Evolutionary conservation across 2,888 invertebrate species (phyloP).

Genomic region (Lamproptera curius): DNA sequence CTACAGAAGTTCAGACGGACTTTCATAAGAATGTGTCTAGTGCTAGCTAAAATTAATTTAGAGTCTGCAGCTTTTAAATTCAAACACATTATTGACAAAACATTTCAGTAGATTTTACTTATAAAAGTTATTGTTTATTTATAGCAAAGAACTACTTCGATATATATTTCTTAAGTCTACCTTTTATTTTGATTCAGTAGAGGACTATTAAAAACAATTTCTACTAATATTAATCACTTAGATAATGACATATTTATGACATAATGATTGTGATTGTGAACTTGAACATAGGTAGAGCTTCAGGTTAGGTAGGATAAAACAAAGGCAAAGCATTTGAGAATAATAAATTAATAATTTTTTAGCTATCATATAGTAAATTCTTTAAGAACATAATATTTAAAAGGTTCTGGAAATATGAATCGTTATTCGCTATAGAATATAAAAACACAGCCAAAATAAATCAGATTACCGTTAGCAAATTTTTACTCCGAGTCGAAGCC

Average conservation of each 20-base stretch:
- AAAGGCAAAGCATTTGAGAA: not conserved
- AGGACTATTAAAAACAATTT: not conserved
- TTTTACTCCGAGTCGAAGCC: not conserved
- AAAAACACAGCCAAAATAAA: not conserved
- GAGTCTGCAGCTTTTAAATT: not conserved
- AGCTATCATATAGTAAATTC: not conserved
- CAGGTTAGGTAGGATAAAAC: no score
- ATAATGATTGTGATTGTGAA: no score
- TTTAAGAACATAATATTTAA: not conserved
- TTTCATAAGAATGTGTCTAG: constrained; percentile 5
- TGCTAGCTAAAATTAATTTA: not conserved
- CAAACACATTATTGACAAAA: not conserved
- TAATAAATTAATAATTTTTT: not conserved
- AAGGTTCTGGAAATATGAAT: not conserved
- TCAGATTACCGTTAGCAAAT: not conserved
- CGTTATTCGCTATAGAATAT: not conserved
- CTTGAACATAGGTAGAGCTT: no score
- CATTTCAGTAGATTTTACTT: not conserved
- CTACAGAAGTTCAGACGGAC: constrained; percentile 7
- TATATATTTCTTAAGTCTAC: not conserved
- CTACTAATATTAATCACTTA: not conserved
- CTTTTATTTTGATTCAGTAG: not conserved
- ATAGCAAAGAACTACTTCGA: not conserved
- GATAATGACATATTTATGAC: no score
- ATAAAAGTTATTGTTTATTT: not conserved